These are phyloP conservation scores for Picathartes gymnocephalus DNA, from an alignment of 2,113 vertebrate genomes.

Conservation along the genomic window DNA sequence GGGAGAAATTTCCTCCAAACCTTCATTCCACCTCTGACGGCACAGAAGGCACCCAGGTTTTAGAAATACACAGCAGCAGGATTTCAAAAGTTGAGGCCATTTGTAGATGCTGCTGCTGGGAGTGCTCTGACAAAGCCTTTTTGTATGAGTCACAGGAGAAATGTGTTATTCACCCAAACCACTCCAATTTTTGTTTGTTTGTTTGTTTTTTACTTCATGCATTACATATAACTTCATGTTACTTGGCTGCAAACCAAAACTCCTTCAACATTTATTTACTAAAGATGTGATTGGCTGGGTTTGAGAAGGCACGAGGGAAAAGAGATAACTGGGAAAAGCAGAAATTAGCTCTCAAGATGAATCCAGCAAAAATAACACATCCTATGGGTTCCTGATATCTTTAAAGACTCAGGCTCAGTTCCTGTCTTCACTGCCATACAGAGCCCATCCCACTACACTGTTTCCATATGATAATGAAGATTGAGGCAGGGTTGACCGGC, in stretches of 20 bases:
- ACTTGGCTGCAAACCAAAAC: background rate
- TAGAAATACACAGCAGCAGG: background rate
- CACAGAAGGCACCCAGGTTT: background rate
- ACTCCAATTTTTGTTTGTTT: background rate
- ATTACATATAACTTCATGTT: background rate
- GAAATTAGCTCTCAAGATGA: background rate
- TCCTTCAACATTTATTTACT: constrained; percentile 3
- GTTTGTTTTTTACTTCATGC: background rate
- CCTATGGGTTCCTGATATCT: background rate
- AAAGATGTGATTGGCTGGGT: background rate
- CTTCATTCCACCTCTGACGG: background rate
- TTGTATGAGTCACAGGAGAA: background rate
- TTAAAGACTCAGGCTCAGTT: background rate
- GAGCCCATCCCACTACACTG: background rate
- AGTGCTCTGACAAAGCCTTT: background rate
- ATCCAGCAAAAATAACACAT: background rate
- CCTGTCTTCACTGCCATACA: background rate
- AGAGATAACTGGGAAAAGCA: background rate
- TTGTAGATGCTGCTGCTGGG: background rate
- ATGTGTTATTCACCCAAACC: background rate
- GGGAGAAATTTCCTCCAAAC: background rate
- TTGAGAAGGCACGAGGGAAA: background rate
- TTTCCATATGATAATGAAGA: background rate
- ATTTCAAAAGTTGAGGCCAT: background rate
- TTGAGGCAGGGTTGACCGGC: background rate